Evolutionary conservation across 2,113 vertebrate genomes (phyloP).

Genomic region (Peucedramus taeniatus): DNA sequence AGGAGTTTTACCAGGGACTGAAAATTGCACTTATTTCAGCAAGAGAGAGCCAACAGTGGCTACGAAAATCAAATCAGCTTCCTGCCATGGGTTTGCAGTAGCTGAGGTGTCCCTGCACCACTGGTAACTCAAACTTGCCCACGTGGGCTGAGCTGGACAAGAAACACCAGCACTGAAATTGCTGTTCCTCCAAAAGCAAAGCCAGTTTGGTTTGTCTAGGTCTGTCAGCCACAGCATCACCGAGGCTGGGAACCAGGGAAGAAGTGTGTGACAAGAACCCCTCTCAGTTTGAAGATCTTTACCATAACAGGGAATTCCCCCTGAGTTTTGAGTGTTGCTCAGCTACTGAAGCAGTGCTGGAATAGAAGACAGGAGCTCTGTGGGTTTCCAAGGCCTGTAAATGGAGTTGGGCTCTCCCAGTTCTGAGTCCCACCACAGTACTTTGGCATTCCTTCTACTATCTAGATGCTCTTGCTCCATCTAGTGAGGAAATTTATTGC

Average conservation of each 20-base stretch:
- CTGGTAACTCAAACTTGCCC: background rate
- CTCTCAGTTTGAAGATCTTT: background rate
- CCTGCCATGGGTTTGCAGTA: background rate
- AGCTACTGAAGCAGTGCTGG: background rate
- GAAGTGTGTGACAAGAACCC: background rate
- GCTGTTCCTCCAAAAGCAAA: background rate
- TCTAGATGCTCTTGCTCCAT: background rate
- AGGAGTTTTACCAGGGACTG: background rate
- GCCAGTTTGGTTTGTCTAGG: background rate
- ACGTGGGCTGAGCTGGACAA: background rate
- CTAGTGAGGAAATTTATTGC: slow-evolving; percentile 12
- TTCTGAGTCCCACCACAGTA: background rate
- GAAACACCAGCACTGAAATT: background rate
- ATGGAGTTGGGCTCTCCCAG: background rate
- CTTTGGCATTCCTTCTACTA: background rate
- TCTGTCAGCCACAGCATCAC: background rate
- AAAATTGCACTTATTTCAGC: background rate
- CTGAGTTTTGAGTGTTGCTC: background rate
- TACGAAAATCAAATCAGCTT: background rate
- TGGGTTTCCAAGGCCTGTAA: background rate
- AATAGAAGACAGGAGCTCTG: background rate
- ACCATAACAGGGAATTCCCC: background rate
- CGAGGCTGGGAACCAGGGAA: background rate
- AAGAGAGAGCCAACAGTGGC: background rate
- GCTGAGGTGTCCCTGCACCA: background rate